phyloP scores from a whole-genome alignment of 2,888 invertebrate genomes.

The Dynastes maya region DNA sequence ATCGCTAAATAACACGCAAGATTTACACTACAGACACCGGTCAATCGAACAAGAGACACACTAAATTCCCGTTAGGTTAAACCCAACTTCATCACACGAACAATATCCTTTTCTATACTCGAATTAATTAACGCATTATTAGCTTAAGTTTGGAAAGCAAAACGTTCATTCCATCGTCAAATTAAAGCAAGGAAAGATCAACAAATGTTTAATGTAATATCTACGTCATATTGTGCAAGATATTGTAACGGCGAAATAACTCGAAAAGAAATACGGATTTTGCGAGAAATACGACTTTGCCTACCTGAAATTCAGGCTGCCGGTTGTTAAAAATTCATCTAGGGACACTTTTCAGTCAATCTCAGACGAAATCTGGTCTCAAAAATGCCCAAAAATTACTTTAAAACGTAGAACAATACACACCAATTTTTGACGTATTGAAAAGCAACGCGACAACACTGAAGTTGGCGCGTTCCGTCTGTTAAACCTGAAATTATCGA shows the following conservation, averaged over 20 bases:
- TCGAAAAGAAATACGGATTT: conserved; percentile 20
- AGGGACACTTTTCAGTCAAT: conserved; percentile 36
- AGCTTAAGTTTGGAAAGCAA: too few species aligned
- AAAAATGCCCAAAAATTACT: background rate
- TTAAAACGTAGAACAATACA: too few species aligned
- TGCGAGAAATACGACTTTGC: conserved; percentile 26
- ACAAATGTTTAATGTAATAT: background rate
- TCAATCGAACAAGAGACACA: too few species aligned
- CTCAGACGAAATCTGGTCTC: background rate
- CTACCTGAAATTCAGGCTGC: conserved; percentile 3
- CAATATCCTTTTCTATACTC: too few species aligned
- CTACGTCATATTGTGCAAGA: conserved; percentile 16
- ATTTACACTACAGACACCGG: too few species aligned
- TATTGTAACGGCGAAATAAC: background rate
- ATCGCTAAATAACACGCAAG: too few species aligned
- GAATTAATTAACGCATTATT: too few species aligned
- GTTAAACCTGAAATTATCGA: too few species aligned
- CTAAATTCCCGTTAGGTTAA: too few species aligned
- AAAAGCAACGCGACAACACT: too few species aligned
- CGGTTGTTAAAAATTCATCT: background rate
- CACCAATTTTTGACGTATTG: background rate
- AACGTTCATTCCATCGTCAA: background rate
- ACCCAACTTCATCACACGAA: too few species aligned
- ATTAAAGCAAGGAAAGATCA: background rate
- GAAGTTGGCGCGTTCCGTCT: too few species aligned